phyloP scores from a whole-genome alignment of 2,797 vertebrate species.

The Coreius guichenoti region DNA sequence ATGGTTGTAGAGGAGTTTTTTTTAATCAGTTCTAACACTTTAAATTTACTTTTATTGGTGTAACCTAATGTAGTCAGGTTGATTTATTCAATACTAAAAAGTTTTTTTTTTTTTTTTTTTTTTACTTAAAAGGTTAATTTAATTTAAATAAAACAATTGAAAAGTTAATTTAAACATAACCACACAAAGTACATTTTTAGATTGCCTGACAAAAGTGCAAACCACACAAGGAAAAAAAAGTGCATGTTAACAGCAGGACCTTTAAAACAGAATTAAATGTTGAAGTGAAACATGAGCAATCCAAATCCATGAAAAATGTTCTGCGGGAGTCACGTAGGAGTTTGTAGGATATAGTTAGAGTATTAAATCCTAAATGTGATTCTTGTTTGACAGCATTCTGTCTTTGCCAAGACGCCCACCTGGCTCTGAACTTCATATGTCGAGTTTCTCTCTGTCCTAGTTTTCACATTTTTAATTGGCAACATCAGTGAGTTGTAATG shows the following conservation, averaged over 20 bases:
- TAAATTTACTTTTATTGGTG: not conserved
- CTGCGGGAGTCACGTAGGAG: not conserved
- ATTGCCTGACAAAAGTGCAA: not conserved
- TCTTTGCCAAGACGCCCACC: slow-evolving; percentile 28
- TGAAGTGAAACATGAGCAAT: not conserved
- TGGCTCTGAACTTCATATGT: slow-evolving; percentile 16
- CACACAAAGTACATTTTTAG: not conserved
- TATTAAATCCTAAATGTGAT: slow-evolving; percentile 29
- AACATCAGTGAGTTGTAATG: slow-evolving; percentile 5
- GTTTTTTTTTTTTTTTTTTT: no score
- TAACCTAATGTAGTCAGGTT: not conserved
- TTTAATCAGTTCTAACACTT: not conserved
- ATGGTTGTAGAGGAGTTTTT: not conserved
- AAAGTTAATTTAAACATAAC: not conserved
- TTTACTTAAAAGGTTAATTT: not conserved
- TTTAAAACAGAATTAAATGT: not conserved
- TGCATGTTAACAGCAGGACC: not conserved
- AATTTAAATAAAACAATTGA: not conserved
- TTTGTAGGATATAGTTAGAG: slow-evolving; percentile 2
- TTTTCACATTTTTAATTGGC: slow-evolving; percentile 30
- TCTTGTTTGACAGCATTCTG: slow-evolving; percentile 15
- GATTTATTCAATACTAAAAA: not conserved
- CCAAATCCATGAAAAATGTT: not conserved
- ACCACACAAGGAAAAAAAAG: not conserved
- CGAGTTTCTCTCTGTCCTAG: not conserved